Evolutionary conservation across 2,888 invertebrate genomes (phyloP), one percentile per base, ranked within the genome.

Genomic region (Lydus trimaculatus): DNA sequence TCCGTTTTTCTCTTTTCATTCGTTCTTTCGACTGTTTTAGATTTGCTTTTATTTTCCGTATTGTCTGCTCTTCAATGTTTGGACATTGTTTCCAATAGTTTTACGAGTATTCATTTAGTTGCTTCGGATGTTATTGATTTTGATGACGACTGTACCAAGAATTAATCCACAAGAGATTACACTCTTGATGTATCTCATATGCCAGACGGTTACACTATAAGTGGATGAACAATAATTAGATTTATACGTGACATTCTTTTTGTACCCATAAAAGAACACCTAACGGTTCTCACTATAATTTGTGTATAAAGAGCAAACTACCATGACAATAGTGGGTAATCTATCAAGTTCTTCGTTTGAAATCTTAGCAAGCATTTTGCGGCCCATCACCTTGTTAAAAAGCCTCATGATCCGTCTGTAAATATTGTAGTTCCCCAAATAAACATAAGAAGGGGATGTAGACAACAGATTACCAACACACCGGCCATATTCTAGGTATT

Each of bases 381-480:
- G 52, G 52, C 52, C 52, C 52, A 52, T 52, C 52, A 25, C 52
- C 52, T 52, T 70, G 70, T 70, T 66, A 65, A 70, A 70, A 70
- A 70, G 52, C 70, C 67, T 70, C 67, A 67, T 70, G 70, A 81
- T 80, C 81, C 81, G 73, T 82, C 79, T 82, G 79, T 81, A 83
- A 84, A 84, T 83, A 84, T 84, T 83, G 82, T 81, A 81, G 79
- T 79, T 81, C 82, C 81, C 80, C 77, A 74, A 52, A 75, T 78
- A 76, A 81, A 82, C 81, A 81, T 75, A 76, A 77, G 79, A 78
- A 79, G 80, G 82, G 82, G 81, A 81, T 82, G 82, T 82, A 82
- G 81, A 83, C 83, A 84, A 83, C 79, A 82, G 83, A 84, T 83
- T 83, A 83, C 79, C 79, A 77, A 81, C 81, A 81, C 81, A 81